Evolutionary conservation across 2,797 vertebrate species (phyloP).

Genomic region (Rhadinocentrus ornatus): DNA sequence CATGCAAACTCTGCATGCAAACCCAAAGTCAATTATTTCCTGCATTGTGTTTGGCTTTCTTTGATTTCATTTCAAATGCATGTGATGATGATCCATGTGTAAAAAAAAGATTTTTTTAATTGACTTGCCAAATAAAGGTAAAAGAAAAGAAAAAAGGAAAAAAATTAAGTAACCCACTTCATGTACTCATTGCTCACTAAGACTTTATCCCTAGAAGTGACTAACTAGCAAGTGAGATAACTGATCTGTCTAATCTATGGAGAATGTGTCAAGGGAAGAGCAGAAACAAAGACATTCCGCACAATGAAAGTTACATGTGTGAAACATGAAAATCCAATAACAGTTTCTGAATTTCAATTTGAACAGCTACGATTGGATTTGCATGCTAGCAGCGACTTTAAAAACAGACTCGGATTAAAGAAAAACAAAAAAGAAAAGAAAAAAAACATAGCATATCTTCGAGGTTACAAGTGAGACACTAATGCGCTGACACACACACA

Average conservation of each 20-base stretch:
- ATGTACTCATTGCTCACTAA: not conserved
- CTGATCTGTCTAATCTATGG: slow-evolving; percentile 42
- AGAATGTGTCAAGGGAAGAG: slow-evolving; percentile 40
- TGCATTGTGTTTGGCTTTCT: slow-evolving; percentile 12
- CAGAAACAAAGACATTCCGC: slow-evolving; percentile 41
- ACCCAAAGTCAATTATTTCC: not conserved
- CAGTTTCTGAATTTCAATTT: slow-evolving; percentile 46
- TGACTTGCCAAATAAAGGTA: slow-evolving; percentile 3
- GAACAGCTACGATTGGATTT: slow-evolving; percentile 46
- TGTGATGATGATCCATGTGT: not conserved
- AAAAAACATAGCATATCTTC: slow-evolving; percentile 42
- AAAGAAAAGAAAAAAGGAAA: not conserved
- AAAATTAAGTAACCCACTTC: not conserved
- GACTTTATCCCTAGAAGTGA: slow-evolving; percentile 37
- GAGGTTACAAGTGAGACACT: slow-evolving; percentile 67
- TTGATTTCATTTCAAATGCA: slow-evolving; percentile 9
- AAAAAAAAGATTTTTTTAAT: slow-evolving; percentile 7
- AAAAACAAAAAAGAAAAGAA: not conserved
- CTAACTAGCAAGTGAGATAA: slow-evolving; percentile 43
- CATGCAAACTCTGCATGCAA: not conserved
- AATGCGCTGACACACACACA: slow-evolving; percentile 52
- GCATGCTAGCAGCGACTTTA: slow-evolving; percentile 60
- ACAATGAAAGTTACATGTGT: slow-evolving; percentile 45
- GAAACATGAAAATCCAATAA: slow-evolving; percentile 37
- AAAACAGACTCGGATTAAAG: slow-evolving; percentile 37